Conservation (phyloP, 2,797 vertebrate species). For the Margarornis squamiger region DNA sequence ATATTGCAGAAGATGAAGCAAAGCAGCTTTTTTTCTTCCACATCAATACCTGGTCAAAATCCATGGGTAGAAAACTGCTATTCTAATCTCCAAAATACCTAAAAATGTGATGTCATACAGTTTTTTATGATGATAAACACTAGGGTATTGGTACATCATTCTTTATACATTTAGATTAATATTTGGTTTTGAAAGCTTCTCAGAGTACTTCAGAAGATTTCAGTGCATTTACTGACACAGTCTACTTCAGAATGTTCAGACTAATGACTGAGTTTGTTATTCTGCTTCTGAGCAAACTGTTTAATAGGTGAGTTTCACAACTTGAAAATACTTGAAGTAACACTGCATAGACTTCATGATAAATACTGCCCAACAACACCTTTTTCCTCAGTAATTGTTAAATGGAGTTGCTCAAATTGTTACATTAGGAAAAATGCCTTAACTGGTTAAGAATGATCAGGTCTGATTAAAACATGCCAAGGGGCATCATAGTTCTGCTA, state of each 20-base stretch:
- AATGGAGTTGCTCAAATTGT: not conserved
- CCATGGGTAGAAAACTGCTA: not conserved
- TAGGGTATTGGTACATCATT: not conserved
- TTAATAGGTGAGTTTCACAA: not conserved
- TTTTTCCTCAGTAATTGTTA: not conserved
- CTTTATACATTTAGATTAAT: not conserved
- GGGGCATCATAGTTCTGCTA: not conserved
- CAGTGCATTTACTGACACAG: not conserved
- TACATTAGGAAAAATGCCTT: not conserved
- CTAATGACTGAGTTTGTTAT: not conserved
- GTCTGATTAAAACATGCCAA: not conserved
- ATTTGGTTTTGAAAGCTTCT: not conserved
- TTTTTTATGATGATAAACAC: not conserved
- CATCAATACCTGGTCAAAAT: not conserved
- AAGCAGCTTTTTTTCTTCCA: not conserved
- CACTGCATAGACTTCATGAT: not conserved
- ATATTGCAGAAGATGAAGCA: not conserved
- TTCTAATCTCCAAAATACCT: not conserved
- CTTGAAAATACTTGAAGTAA: not conserved
- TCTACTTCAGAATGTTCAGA: not conserved
- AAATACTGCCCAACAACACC: not conserved
- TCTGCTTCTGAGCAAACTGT: not conserved
- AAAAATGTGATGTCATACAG: rapidly evolving
- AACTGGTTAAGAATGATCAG: not conserved
- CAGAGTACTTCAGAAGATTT: not conserved